Evolutionary conservation across 1,140 invertebrate genomes (phyloP).

Genomic region (Cephus cinctus): DNA sequence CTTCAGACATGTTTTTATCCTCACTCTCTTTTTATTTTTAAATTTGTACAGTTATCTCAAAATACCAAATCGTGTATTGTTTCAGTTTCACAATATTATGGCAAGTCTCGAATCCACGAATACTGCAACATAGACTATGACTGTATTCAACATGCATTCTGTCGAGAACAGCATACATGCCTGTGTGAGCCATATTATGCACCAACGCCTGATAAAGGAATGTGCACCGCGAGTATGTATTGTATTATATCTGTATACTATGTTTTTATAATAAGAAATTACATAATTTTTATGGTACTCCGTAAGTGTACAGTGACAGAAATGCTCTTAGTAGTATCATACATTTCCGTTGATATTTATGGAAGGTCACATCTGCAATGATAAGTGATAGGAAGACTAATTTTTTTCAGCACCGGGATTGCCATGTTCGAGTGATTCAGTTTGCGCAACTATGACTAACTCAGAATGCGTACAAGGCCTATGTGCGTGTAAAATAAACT

Average conservation of each 20-base stretch:
- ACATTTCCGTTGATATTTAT: too few relatives aligned
- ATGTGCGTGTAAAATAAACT: slow-evolving; percentile 28
- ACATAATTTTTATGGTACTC: background rate
- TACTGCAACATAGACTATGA: slow-evolving; percentile 25
- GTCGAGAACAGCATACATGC: slow-evolving; percentile 21
- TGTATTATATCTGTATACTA: background rate
- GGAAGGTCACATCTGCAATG: too few relatives aligned
- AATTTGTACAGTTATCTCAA: too few relatives aligned
- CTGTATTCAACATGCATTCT: slow-evolving; percentile 28
- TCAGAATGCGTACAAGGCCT: slow-evolving; percentile 23
- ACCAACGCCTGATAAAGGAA: slow-evolving; percentile 17
- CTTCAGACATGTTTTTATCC: too few relatives aligned
- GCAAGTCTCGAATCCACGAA: slow-evolving; percentile 16
- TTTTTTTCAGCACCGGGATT: slow-evolving; percentile 23
- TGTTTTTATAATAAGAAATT: background rate
- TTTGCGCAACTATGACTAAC: slow-evolving; percentile 25
- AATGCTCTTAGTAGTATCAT: too few relatives aligned
- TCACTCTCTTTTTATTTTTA: too few relatives aligned
- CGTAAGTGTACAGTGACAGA: too few relatives aligned
- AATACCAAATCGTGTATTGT: too few relatives aligned
- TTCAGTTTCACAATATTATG: too few relatives aligned
- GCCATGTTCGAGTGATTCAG: slow-evolving; percentile 6
- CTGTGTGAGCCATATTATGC: slow-evolving; percentile 25
- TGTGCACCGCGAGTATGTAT: slow-evolving; percentile 30
- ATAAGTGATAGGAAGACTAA: background rate